A percentile compares a stretch with the other conserved stretches of the same genome.
These are phyloP conservation scores for Baccha elongata DNA, from an alignment of 2,888 invertebrate species.

Conservation along the genomic window DNA sequence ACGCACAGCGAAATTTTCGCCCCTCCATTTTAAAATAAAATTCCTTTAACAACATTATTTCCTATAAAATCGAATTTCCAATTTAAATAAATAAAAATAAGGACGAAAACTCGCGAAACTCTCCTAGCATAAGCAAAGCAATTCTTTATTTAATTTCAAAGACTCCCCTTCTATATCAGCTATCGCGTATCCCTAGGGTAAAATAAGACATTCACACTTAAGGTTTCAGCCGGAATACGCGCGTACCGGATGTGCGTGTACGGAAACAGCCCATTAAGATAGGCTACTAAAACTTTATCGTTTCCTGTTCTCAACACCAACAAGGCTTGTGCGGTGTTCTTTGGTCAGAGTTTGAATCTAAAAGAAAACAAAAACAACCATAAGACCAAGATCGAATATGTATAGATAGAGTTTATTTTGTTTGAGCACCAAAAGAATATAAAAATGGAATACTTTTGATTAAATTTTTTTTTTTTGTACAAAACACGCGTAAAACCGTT, in stretches of 20 bases:
- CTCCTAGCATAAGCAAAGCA: conserved; percentile 20
- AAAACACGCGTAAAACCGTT: conserved; percentile 39
- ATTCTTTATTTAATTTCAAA: conserved; percentile 50
- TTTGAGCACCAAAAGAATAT: neutral
- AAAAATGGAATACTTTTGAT: conserved; percentile 50
- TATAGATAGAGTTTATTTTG: neutral
- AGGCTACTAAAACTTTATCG: conserved; percentile 62
- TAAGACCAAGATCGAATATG: conserved; percentile 19
- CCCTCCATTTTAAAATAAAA: neutral
- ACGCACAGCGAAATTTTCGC: conserved; percentile 3
- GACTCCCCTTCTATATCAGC: conserved; percentile 11
- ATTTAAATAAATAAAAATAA: conserved; percentile 40
- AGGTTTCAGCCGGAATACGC: neutral
- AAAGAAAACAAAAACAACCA: neutral
- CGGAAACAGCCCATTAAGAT: conserved; percentile 55
- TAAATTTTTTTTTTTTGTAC: conserved; percentile 39
- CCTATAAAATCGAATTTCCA: conserved; percentile 61
- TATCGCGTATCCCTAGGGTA: neutral
- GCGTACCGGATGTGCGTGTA: conserved; percentile 57
- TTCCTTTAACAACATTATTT: conserved; percentile 20
- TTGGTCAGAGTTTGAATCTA: neutral
- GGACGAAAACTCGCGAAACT: conserved; percentile 5
- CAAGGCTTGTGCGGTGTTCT: neutral
- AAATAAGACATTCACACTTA: conserved; percentile 29
- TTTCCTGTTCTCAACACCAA: conserved; percentile 40